Percentiles rank a stretch among this genome's conserved stretches.
Evolutionary conservation across 2,113 vertebrate genomes (phyloP).

Genomic region (Passer domesticus): DNA sequence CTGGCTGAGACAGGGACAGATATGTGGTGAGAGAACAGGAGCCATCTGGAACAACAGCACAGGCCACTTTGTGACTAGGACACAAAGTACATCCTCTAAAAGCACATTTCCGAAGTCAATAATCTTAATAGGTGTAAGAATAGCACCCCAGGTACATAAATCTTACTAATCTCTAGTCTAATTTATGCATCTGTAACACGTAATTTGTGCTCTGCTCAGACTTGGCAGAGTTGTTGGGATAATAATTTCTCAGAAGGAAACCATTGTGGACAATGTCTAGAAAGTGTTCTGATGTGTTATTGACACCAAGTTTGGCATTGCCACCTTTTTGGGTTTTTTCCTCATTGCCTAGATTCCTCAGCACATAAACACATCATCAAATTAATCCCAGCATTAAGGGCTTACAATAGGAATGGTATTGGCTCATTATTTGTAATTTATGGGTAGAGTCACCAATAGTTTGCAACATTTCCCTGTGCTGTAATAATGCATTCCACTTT

Average conservation of each 20-base stretch:
- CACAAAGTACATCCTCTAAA: not conserved
- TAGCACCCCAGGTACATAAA: not conserved
- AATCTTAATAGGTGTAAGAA: not conserved
- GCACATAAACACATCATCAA: conserved; percentile 10
- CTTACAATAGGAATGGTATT: not conserved
- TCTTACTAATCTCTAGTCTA: not conserved
- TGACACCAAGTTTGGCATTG: not conserved
- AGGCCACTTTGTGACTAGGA: not conserved
- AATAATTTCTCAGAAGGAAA: conserved; percentile 12
- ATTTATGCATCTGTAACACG: not conserved
- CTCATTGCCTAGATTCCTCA: not conserved
- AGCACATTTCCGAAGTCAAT: not conserved
- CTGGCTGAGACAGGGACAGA: not conserved
- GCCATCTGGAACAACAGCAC: not conserved
- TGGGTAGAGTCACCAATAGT: not conserved
- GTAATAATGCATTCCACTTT: not conserved
- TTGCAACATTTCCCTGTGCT: not conserved
- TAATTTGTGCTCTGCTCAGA: not conserved
- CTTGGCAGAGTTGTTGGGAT: not conserved
- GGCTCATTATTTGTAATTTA: conserved; percentile 10
- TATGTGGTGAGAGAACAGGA: not conserved
- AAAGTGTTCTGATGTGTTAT: not conserved
- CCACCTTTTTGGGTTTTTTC: not conserved
- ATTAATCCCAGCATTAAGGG: not conserved
- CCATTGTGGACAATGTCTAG: not conserved